Conservation (phyloP, 2,888 invertebrate genomes). For the Caradrina kadenii region DNA sequence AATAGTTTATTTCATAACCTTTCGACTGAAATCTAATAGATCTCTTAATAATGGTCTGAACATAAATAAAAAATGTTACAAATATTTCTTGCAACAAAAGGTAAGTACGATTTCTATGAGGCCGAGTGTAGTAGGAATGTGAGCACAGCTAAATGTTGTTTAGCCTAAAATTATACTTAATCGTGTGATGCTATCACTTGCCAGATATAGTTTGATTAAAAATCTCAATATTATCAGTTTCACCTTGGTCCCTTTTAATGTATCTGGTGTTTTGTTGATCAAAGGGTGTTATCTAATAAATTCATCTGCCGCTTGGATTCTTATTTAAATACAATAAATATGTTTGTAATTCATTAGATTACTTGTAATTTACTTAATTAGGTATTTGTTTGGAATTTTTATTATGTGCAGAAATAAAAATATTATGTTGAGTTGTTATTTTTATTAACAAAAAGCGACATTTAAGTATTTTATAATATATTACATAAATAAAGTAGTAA, state of each 20-base stretch:
- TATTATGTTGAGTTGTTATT: slow-evolving; percentile 3
- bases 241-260: not conserved
- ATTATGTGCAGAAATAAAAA: slow-evolving; percentile 7
- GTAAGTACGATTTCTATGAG: too few relatives aligned
- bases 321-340: not conserved
- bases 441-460: not conserved
- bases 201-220: not conserved
- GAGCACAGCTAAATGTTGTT: too few relatives aligned
- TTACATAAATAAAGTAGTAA: too few relatives aligned
- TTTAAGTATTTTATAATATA: too few relatives aligned
- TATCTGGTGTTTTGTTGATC: not conserved
- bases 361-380: not conserved
- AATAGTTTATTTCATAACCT: too few relatives aligned
- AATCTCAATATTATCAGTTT: slow-evolving; percentile 3
- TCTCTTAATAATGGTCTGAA: too few relatives aligned
- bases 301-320: not conserved
- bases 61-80: too few relatives aligned
- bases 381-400: not conserved
- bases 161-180: not conserved
- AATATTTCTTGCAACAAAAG: too few relatives aligned
- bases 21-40: too few relatives aligned
- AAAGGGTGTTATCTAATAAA: not conserved
- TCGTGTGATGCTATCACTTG: not conserved
- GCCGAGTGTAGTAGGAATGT: too few relatives aligned
- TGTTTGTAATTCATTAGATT: not conserved